Base-by-base conservation (phyloP, 2,888 invertebrate genomes). In the Melinaea marsaeus region DNA sequence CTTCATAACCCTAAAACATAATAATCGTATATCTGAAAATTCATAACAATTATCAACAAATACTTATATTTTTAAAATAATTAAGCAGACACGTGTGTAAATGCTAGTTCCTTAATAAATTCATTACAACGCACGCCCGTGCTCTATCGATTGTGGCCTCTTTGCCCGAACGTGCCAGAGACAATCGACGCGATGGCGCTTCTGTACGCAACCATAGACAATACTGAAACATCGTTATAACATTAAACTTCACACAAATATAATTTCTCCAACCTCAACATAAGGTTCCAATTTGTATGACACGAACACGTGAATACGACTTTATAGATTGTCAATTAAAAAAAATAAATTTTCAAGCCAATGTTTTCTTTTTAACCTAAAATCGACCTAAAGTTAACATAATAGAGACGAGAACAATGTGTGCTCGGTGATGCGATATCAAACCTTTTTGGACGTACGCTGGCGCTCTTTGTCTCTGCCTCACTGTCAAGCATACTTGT, bases 81-180 rank as follows among this genome's bases (percentile, higher is more conserved):
- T 71, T 72, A 71, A 69, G 68, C 65, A 68, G 72, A 76, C 42
- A 71, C 75, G 70, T 71, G 74, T 73, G 74, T 78, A 77, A 80
- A 74, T 75, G 76, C 76, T 83, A 81, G 80, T 84, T 80, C 80
- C 75, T 78, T 89, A 88, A 89, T 89, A 88, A 88, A 89, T 89
- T 89, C 88, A 89, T 89, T 88, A 88, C 86, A 84, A 86, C 88
- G 88, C 88, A 85, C 88, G 87, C 86, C 82, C 89, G 89, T 89
- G 89, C 88, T 85, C 86, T 88, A 89, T 89, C 89, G 89, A 89
- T 89, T 89, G 88, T 87, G 86, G 86, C 85, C 87, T 87, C 86
- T 87, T 87, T 80, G 80, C 82, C 76, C 86, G 88, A 86, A 89
- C 89, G 89, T 89, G 89, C 88, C 88, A 79, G 81, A 88, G 85